A percentile compares a stretch with the other conserved stretches of the same genome.
phyloP scores from a whole-genome alignment of 2,888 invertebrate species.

The Acanthosoma haemorrhoidale region DNA sequence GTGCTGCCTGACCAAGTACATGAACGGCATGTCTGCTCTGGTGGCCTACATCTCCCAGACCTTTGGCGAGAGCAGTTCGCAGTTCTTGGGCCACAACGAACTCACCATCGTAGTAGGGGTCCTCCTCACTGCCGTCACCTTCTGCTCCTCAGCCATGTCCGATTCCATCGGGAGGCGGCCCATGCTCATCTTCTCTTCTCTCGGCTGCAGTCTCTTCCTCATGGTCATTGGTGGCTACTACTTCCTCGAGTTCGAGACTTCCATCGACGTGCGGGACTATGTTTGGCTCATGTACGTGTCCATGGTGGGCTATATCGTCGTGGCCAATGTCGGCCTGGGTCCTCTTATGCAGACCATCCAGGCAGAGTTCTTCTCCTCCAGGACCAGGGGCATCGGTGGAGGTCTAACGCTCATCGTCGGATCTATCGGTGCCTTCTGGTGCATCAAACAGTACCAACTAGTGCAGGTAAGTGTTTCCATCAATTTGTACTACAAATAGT shows the following conservation, averaged over 20 bases:
- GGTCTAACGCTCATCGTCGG: slow-evolving; percentile 38
- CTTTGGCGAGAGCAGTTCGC: slow-evolving; percentile 30
- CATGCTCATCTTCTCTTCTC: slow-evolving; percentile 36
- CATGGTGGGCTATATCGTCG: slow-evolving; percentile 33
- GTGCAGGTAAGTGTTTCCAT: slow-evolving; percentile 19
- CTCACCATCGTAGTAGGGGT: slow-evolving; percentile 37
- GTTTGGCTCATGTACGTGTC: slow-evolving; percentile 35
- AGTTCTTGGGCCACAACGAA: slow-evolving; percentile 19
- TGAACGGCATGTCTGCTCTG: slow-evolving; percentile 36
- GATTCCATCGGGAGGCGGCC: slow-evolving; percentile 38
- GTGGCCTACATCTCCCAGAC: slow-evolving; percentile 37
- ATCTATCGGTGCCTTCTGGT: slow-evolving; percentile 36
- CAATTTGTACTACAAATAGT: no score
- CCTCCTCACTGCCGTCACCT: slow-evolving; percentile 32
- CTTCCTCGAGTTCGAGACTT: slow-evolving; percentile 30
- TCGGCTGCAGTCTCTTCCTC: slow-evolving; percentile 34
- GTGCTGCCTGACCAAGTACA: slow-evolving; percentile 37
- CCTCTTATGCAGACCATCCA: slow-evolving; percentile 40
- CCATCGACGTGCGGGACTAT: slow-evolving; percentile 23
- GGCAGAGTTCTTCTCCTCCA: slow-evolving; percentile 40
- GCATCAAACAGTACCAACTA: slow-evolving; percentile 39
- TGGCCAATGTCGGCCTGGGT: slow-evolving; percentile 37
- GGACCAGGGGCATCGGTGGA: slow-evolving; percentile 40
- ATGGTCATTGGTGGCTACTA: slow-evolving; percentile 34
- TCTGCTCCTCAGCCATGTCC: slow-evolving; percentile 34